Evolutionary conservation across 2,797 vertebrate genomes (phyloP).

Genomic region (Bradypodion ventrale): DNA sequence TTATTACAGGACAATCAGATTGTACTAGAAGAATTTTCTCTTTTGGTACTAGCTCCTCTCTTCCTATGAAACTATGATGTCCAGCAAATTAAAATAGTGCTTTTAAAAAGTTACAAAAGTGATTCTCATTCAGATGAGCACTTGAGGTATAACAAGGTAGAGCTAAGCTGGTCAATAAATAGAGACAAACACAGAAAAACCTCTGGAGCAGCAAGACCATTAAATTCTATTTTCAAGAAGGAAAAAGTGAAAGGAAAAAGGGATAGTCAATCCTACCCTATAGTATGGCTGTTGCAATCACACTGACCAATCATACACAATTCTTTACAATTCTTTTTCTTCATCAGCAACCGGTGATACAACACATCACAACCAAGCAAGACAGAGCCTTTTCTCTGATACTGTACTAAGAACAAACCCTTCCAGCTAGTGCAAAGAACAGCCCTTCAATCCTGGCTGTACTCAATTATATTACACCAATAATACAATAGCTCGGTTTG

Average conservation of each 20-base stretch:
- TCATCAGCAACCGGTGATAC: constrained; percentile 52
- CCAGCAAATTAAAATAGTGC: constrained; percentile 47
- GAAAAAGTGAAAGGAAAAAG: constrained; percentile 65
- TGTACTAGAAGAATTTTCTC: constrained; percentile 26
- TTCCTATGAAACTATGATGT: constrained; percentile 1
- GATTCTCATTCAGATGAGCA: constrained; percentile 41
- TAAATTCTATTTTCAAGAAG: constrained; percentile 32
- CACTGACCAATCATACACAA: constrained; percentile 62
- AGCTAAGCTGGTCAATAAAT: constrained; percentile 32
- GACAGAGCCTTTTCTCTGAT: constrained; percentile 59
- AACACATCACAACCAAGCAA: constrained; percentile 54
- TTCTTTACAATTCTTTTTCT: constrained; percentile 60
- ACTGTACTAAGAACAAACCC: constrained; percentile 66
- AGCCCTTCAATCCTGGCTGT: constrained; percentile 59
- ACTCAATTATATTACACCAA: constrained; percentile 58
- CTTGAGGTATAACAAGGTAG: constrained; percentile 47
- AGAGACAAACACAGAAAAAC: constrained; percentile 37
- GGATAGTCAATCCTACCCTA: constrained; percentile 63
- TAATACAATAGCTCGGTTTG: constrained; percentile 69
- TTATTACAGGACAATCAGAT: constrained; percentile 25
- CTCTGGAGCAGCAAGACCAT: constrained; percentile 39
- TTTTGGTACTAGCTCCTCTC: constrained; percentile 6
- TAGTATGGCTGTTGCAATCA: constrained; percentile 56
- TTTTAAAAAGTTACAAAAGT: constrained; percentile 54
- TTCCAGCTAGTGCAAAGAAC: constrained; percentile 57